These are phyloP conservation scores for Polymixis lichenea DNA, from an alignment of 2,888 invertebrate species.

Conservation along the genomic window DNA sequence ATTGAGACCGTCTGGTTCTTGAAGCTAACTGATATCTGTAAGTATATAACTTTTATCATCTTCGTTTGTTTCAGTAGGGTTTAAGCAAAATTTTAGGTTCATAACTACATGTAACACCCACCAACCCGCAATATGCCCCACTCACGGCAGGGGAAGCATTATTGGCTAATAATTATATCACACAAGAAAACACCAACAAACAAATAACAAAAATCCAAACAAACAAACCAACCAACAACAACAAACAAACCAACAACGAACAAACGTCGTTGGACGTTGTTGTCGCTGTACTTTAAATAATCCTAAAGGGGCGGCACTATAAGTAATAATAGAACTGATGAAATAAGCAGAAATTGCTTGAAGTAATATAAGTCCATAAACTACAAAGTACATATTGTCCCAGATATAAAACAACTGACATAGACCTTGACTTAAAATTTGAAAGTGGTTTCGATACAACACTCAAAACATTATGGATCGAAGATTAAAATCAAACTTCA, in stretches of 20 bases:
- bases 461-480: not conserved
- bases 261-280: too few relatives aligned
- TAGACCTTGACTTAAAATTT: not conserved
- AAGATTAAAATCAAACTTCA: not conserved
- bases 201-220: too few relatives aligned
- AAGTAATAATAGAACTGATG: not conserved
- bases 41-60: slow-evolving; percentile 60
- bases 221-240: too few relatives aligned
- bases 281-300: too few relatives aligned
- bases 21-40: slow-evolving; percentile 79
- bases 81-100: not conserved
- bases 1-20: slow-evolving; percentile 75
- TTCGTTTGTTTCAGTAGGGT: not conserved
- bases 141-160: not conserved
- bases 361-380: not conserved
- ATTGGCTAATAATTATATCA: not conserved
- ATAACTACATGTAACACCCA: not conserved
- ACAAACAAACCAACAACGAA: too few relatives aligned
- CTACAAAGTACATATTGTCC: not conserved
- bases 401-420: not conserved
- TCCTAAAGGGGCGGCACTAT: not conserved
- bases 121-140: too few relatives aligned
- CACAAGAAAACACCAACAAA: too few relatives aligned
- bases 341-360: not conserved
- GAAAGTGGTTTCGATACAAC: not conserved